Base-by-base conservation (phyloP, 2,888 invertebrate genomes). In the Diaprepes abbreviatus region DNA sequence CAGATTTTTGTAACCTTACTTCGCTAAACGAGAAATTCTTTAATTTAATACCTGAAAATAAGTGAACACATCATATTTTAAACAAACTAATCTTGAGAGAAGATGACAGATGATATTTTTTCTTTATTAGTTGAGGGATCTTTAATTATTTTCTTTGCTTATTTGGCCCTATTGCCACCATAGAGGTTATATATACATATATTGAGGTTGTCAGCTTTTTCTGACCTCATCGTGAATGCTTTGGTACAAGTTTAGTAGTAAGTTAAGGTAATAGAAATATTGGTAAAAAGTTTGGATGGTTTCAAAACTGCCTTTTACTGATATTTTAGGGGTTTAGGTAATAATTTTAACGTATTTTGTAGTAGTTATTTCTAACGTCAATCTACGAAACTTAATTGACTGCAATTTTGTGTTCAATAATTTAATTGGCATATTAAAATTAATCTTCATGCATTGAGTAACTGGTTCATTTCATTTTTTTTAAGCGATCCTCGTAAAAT, bases 381-480 rank as follows among this genome's bases (percentile, higher is more conserved):
- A 68, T 64, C 35, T 68, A 33, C 58, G 33, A 57, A 70, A 58
- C 43, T 38, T 36, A 71, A 73, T 74, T 71, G 76, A 75, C 76
- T 76, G 76, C 73, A 72, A 74, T 71, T 75, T 76, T 77, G 77
- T 77, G 77, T 77, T 77, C 77, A 75, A 66, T 74, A 72, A 74
- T 73, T 75, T 73, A 73, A 76, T 75, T 75, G 73, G 74, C 70
- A 70, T 73, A 17, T 57, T 58, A 14, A 62, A 57, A 57, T 57
- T 38, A 57, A 50, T 52, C 6, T 24, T 66, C 59, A 50, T 66
- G 58, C 50, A 43, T 33, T 54, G 31, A 54, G 31, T 55, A 40
- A 52, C 64, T 64, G 64, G 64, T 64, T 43, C 43, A 55, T 54
- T 50, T 64, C 43, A 24, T 28, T 54, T 36, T 24, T 28, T 40